These are phyloP conservation scores for Drusus annulatus DNA, from an alignment of 1,140 invertebrate genomes.

Conservation along the genomic window DNA sequence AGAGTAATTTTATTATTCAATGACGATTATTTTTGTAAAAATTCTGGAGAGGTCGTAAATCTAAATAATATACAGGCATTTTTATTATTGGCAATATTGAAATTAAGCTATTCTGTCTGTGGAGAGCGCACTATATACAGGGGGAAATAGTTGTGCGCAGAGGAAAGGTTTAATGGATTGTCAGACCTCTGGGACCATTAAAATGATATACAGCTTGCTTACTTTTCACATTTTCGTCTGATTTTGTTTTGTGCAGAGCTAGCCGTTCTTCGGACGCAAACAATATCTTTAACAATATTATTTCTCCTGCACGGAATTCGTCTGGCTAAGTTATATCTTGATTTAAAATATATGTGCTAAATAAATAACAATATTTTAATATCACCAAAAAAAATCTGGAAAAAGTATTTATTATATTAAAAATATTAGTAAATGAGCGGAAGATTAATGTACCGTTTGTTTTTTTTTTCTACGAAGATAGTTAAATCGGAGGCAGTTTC, in stretches of 20 bases:
- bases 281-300: not conserved
- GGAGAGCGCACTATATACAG: constrained; percentile 5
- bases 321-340: too few species aligned
- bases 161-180: constrained; percentile 60
- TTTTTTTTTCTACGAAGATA: not conserved
- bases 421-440: too few species aligned
- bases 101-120: constrained; percentile 7
- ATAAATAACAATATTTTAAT: too few species aligned
- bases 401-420: too few species aligned
- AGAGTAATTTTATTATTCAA: too few species aligned
- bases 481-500: not conserved
- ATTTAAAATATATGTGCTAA: too few species aligned
- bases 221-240: constrained; percentile 58
- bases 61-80: too few species aligned
- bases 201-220: constrained; percentile 60
- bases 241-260: constrained; percentile 54
- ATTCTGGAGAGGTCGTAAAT: too few species aligned
- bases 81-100: not conserved
- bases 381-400: too few species aligned
- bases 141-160: constrained; percentile 38
- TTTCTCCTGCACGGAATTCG: not conserved
- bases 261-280: constrained; percentile 31
- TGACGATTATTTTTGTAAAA: too few species aligned
- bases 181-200: constrained; percentile 59
- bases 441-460: too few species aligned